A percentile compares a stretch with the other conserved stretches of the same genome.
These are phyloP conservation scores for Lithophane leautieri DNA, from an alignment of 2,888 invertebrate genomes.

Conservation along the genomic window DNA sequence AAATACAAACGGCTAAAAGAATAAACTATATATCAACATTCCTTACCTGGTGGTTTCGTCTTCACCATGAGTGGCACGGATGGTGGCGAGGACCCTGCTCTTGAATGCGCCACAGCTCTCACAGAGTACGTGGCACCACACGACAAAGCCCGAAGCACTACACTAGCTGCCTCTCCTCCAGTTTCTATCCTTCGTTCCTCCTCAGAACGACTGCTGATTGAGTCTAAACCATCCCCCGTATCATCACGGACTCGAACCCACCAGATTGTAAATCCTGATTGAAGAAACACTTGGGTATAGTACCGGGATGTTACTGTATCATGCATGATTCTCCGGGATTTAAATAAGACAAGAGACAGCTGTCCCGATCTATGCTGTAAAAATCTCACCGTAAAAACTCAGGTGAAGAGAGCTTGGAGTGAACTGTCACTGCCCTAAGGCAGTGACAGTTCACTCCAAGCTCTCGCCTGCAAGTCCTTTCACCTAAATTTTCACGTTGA, in stretches of 20 bases:
- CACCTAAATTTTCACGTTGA: no score
- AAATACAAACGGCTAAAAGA: background rate
- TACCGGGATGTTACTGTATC: background rate
- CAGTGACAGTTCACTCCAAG: no score
- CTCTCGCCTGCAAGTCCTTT: no score
- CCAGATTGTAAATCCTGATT: conserved; percentile 84
- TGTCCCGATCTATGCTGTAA: no score
- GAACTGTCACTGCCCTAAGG: no score
- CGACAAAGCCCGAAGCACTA: conserved; percentile 80
- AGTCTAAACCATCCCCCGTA: conserved; percentile 78
- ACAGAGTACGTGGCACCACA: conserved; percentile 87
- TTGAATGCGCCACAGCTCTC: conserved; percentile 84
- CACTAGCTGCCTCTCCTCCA: conserved; percentile 82
- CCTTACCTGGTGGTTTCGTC: conserved; percentile 86
- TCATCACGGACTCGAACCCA: conserved; percentile 87
- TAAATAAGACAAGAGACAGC: background rate
- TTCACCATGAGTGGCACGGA: conserved; percentile 83
- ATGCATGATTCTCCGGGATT: background rate
- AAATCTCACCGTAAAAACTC: no score
- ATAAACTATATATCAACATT: background rate
- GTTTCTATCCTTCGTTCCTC: conserved; percentile 84
- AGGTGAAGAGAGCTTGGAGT: no score
- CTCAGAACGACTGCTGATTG: conserved; percentile 75
- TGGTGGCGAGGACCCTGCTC: conserved; percentile 83
- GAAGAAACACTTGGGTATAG: background rate